Conservation (phyloP, 2,797 vertebrate genomes). For the Lemur catta region DNA sequence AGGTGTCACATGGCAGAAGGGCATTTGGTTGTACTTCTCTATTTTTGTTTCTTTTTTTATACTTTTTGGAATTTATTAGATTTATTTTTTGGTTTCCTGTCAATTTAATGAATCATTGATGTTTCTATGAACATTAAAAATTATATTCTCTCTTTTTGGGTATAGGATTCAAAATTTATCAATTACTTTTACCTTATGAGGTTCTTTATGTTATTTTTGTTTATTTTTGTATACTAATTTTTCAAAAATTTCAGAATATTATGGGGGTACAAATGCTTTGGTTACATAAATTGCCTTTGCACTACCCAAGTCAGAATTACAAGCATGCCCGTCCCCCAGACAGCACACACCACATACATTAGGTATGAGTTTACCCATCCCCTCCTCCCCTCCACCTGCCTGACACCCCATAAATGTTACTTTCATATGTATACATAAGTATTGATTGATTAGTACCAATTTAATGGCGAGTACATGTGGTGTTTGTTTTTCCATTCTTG, state of each 20-base stretch:
- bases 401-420: too few species aligned
- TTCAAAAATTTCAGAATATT: too few species aligned
- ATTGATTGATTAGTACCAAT: too few species aligned
- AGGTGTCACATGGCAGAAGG: neutral
- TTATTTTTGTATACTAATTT: neutral
- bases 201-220: neutral
- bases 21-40: neutral
- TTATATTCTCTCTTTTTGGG: neutral
- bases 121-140: neutral
- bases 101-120: neutral
- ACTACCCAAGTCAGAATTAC: too few species aligned
- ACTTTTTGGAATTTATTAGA: neutral
- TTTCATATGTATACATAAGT: too few species aligned
- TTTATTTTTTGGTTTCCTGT: neutral
- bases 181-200: neutral
- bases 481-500: too few species aligned
- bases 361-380: too few species aligned
- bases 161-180: neutral
- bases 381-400: fast-evolving
- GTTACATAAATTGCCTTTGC: too few species aligned
- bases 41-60: neutral
- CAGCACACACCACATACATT: too few species aligned
- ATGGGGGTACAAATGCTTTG: too few species aligned
- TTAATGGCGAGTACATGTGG: too few species aligned
- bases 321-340: too few species aligned